Base-by-base conservation (phyloP, 2,888 invertebrate species). In the Caenorhabditis macrosperma region DNA sequence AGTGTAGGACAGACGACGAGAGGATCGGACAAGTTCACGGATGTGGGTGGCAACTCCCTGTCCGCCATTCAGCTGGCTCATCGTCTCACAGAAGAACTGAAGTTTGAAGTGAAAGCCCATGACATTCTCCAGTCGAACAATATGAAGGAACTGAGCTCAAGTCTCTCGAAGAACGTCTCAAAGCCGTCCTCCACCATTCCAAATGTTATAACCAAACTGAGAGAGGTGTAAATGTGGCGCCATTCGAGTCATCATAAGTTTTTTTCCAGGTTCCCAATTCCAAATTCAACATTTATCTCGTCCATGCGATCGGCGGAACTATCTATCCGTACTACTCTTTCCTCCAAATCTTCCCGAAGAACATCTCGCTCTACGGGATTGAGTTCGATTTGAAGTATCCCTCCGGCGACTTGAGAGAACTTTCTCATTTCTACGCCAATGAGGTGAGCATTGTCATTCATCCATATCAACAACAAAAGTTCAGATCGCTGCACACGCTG, bases 221-320 rank as follows among this genome's bases (percentile, higher is more conserved):
- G 85, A 64, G 83, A 80, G 24, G 81, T 81, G n/a, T n/a, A n/a
- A n/a, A n/a, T n/a, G n/a, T n/a, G n/a, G n/a, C n/a, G n/a, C n/a
- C n/a, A n/a, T n/a, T n/a, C n/a, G n/a, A n/a, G n/a, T n/a, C n/a
- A n/a, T n/a, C n/a, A n/a, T n/a, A n/a, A n/a, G n/a, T n/a, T n/a
- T n/a, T 38, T 50, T 54, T 52, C 10, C 54, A 84, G 79, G 78
- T 63, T 5, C 72, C 74, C 1, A 59, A 78, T 12, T 72, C 85
- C 5, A 83, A 71, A 7, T 71, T 82, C 60, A 84, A 81, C 50
- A 82, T 88, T 30, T 89, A 88, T 48, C 71, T 85, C 17, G 84
- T 87, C 30, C 89, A 89, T 60, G 88, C 89, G 4, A 88, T 89
- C 59, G 89, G 89, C n/a, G 89, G 89, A 41, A 87, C 88, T 1